Base-by-base conservation (phyloP, 2,888 invertebrate genomes). In the Dasypogon diadema region DNA sequence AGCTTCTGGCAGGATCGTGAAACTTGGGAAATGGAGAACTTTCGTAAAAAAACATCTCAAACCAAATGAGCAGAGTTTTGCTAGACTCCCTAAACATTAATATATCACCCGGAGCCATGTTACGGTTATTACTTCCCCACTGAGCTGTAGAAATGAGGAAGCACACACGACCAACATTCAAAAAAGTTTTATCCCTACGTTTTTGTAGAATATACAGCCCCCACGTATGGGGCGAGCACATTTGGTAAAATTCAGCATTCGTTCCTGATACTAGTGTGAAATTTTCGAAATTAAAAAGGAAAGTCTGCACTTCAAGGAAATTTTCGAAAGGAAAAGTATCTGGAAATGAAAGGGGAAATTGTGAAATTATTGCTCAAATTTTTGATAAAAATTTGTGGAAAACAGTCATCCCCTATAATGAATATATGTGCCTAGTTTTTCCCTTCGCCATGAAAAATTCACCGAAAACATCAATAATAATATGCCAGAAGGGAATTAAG, bases 91-190 rank as follows among this genome's bases (percentile, higher is more conserved):
- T 18, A 34, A 60, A 60, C 73, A 73, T 76, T 76, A 76, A 76
- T 76, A 76, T 63, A 76, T 76, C 65, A 73, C 76, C 54, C 54
- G 63, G 68, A 65, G 76, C 65, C 54, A 76, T 76, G 76, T 55
- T 73, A 76, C 34, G 76, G 76, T 73, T 76, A 73, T 73, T 76
- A 76, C 65, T 76, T 72, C 55, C 73, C 76, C 60, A 21, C 24
- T n/a, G 16, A 63, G 22, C 42, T 56, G 26, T 55, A 42, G 65
- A 58, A 42, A 42, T 42, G 42, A 42, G 42, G n/a, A 42, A 42
- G 42, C 42, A 42, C 42, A 42, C 42, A 42, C 42, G 42, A 42
- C 42, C 42, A n/a, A 42, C 42, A 42, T 42, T 42, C 42, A 42
- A 72, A 76, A 76, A 60, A 63, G 55, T 60, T 60, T 60, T 21